phyloP scores from a whole-genome alignment of 2,797 vertebrate genomes.

The Coilia nasus region DNA sequence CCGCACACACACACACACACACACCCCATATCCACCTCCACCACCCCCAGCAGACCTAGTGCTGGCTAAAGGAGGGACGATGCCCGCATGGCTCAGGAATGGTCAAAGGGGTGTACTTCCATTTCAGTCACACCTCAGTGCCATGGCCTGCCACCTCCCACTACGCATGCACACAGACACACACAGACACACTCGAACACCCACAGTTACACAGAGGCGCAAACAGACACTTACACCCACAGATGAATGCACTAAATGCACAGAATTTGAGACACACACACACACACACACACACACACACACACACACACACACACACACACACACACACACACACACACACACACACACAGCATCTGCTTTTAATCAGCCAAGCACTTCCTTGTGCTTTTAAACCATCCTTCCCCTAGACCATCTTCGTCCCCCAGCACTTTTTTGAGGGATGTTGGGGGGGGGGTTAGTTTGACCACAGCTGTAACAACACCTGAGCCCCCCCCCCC shows the following conservation, averaged over 20 bases:
- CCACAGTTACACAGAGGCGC: background rate
- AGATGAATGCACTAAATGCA: background rate
- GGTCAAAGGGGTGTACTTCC: constrained; percentile 80
- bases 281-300: constrained; percentile 2
- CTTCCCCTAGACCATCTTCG: constrained; percentile 38
- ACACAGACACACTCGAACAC: constrained; percentile 1
- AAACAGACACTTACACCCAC: background rate
- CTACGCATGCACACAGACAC: constrained; percentile 14
- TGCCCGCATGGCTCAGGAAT: constrained; percentile 78
- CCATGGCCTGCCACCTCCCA: constrained; percentile 65
- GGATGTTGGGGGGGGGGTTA: constrained; percentile 18
- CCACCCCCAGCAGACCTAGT: constrained; percentile 35
- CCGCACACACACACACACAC: background rate
- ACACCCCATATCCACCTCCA: background rate
- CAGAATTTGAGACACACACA: background rate
- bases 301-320: constrained; percentile 25
- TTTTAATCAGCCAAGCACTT: constrained; percentile 90
- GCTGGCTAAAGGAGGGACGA: constrained; percentile 74
- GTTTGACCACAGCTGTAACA: constrained; percentile 61
- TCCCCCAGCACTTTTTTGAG: constrained; percentile 61
- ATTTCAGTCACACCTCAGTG: constrained; percentile 90
- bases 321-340: constrained; percentile 12
- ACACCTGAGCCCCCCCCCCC: constrained; percentile 54
- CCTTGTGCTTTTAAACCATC: constrained; percentile 72
- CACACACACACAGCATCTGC: constrained; percentile 76